A percentile compares a stretch with the other conserved stretches of the same genome.
Conservation (phyloP, 2,888 invertebrate genomes). For the Cheilosia vulpina region DNA sequence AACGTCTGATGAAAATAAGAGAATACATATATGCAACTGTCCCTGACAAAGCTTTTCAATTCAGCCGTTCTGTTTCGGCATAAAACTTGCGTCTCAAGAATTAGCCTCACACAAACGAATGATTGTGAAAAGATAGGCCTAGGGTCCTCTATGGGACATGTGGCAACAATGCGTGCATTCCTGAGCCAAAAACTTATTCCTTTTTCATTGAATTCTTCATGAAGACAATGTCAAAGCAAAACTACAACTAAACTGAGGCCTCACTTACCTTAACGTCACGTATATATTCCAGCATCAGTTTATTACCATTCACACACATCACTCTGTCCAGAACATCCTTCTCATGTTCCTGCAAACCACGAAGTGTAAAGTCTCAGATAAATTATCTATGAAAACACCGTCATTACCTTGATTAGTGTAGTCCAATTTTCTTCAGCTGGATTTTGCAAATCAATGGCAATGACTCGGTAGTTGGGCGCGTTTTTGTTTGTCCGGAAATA, state of each 20-base stretch:
- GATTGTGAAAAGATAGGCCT: no score
- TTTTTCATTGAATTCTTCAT: not conserved
- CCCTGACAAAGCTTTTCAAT: no score
- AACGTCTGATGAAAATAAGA: no score
- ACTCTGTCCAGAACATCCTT: conserved; percentile 96
- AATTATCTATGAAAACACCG: not conserved
- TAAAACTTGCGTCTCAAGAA: no score
- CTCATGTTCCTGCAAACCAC: conserved; percentile 87
- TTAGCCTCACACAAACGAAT: no score
- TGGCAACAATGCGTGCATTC: not conserved
- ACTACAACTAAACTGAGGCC: not conserved
- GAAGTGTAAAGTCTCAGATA: not conserved
- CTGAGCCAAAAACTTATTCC: not conserved
- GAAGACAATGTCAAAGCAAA: not conserved
- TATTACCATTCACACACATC: conserved; percentile 91
- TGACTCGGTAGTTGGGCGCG: conserved; percentile 95
- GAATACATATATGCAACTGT: no score
- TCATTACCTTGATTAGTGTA: conserved; percentile 88
- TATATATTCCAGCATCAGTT: conserved; percentile 94
- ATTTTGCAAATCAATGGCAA: conserved; percentile 91
- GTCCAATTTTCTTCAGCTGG: conserved; percentile 91
- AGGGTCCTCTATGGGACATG: no score
- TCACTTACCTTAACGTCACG: conserved; percentile 94
- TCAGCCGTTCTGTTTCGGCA: no score
- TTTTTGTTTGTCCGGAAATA: conserved; percentile 96